Conservation (phyloP, 2,113 vertebrate species). For the Toxostoma redivivum region DNA sequence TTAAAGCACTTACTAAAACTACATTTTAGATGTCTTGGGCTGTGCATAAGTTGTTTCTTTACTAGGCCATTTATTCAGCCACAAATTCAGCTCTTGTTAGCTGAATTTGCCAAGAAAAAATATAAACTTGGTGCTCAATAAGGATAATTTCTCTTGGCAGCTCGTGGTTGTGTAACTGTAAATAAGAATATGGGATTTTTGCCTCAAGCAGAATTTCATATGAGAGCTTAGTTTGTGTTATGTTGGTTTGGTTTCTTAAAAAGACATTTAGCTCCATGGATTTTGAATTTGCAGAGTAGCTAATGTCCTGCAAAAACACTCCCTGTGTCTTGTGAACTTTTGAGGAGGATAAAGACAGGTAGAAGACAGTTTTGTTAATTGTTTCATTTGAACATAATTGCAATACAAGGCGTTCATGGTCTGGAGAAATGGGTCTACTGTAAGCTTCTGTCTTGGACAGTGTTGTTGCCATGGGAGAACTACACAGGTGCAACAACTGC, state of each 20-base stretch:
- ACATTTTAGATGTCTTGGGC: background rate
- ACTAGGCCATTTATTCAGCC: too few species aligned
- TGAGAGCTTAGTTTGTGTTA: background rate
- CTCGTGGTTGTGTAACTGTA: background rate
- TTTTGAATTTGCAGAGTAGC: background rate
- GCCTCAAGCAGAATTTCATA: background rate
- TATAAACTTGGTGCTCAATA: background rate
- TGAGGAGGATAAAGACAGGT: background rate
- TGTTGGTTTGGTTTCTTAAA: background rate
- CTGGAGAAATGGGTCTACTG: background rate
- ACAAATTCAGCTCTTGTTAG: background rate
- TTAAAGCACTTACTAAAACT: background rate
- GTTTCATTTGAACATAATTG: background rate
- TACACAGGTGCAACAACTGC: background rate
- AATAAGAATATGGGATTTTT: background rate
- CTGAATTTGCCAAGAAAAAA: background rate
- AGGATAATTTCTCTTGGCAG: background rate
- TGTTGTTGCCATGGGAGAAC: fast-evolving
- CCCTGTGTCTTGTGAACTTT: background rate
- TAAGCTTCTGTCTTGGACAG: background rate
- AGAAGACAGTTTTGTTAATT: background rate
- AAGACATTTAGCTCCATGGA: background rate
- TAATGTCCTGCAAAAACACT: background rate
- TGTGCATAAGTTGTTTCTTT: background rate
- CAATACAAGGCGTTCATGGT: background rate